Base-by-base conservation (phyloP, 2,888 invertebrate species). In the Eubasilissa splendida region DNA sequence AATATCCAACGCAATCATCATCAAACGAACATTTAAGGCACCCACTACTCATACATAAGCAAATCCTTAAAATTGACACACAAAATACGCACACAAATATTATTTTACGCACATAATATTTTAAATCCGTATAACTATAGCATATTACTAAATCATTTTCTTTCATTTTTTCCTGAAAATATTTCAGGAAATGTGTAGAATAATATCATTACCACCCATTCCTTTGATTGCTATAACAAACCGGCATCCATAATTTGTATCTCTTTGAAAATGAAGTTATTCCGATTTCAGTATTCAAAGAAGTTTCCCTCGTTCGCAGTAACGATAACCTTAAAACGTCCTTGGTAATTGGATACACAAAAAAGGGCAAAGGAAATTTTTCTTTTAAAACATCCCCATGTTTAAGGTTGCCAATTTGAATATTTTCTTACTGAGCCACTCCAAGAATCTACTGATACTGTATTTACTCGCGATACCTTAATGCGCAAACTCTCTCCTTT, bases 261-360 rank as follows among this genome's bases (percentile, higher is more conserved):
- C 56, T 31, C 56, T 73, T 73, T 58, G 33, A 58, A 68, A 68
- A 56, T 56, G 56, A 73, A 73, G 58, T 73, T 71, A 73, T 73
- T 54, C 58, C 33, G 56, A 56, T 31, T 54, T 71, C 71, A 12
- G 56, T 73, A 73, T 73, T 73, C 71, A 73, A 73, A 73, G 31
- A 50, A 73, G 56, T 54, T 73, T 33, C 12, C 10, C 33, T 56
- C n/a, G 56, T 73, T 73, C 11, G 33, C 71, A 11, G 71, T 56
- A 73, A 73, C 42, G 71, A 73, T 73, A 73, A 73, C 8, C 58
- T 58, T 22, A 56, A 73, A 56, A 73, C 42, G 56, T 73, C 71
- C 71, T 73, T 14, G 2, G 71, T 73, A 73, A 73, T 73, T 73
- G 71, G 71, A 73, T 73, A 73, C 71, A 73, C 71, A 73, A 73